These are phyloP conservation scores for Euleptes europaea DNA, from an alignment of 2,113 vertebrate species.

Conservation along the genomic window DNA sequence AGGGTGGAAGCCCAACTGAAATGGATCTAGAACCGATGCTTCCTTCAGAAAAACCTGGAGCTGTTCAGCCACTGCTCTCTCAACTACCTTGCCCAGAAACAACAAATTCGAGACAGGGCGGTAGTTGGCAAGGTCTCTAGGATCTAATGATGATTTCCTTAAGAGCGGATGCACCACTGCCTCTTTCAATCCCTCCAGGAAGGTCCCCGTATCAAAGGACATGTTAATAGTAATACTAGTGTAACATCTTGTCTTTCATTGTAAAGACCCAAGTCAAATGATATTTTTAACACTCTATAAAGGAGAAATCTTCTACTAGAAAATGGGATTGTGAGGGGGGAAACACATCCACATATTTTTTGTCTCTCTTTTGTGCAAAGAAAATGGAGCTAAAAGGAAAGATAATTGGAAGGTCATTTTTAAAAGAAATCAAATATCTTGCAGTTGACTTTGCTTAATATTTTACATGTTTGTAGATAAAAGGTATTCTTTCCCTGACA, in stretches of 20 bases:
- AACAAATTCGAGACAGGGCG: too few species aligned
- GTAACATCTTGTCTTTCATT: constrained; percentile 3
- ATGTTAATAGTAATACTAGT: too few species aligned
- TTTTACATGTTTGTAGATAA: constrained; percentile 53
- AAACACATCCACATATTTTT: constrained; percentile 16
- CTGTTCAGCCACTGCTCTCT: too few species aligned
- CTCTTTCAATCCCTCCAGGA: too few species aligned
- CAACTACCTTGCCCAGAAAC: too few species aligned
- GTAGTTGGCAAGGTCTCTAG: too few species aligned
- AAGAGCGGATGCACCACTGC: too few species aligned
- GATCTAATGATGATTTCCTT: too few species aligned
- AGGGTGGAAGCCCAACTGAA: too few species aligned
- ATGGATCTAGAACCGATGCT: too few species aligned
- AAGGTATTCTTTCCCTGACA: constrained; percentile 52
- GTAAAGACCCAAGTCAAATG: constrained; percentile 28
- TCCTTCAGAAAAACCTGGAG: too few species aligned
- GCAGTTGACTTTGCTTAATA: constrained; percentile 48
- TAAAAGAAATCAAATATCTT: constrained; percentile 20
- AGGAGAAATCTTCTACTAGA: constrained; percentile 20
- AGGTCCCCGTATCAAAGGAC: too few species aligned
- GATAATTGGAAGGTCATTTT: constrained; percentile 36
- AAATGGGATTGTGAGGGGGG: background rate
- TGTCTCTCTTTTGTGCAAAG: constrained; percentile 13
- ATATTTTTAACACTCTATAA: constrained; percentile 11
- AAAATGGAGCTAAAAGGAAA: constrained; percentile 47